A percentile compares a stretch with the other conserved stretches of the same genome.
phyloP scores from a whole-genome alignment of 2,113 vertebrate genomes.

The Zonotrichia leucophrys region DNA sequence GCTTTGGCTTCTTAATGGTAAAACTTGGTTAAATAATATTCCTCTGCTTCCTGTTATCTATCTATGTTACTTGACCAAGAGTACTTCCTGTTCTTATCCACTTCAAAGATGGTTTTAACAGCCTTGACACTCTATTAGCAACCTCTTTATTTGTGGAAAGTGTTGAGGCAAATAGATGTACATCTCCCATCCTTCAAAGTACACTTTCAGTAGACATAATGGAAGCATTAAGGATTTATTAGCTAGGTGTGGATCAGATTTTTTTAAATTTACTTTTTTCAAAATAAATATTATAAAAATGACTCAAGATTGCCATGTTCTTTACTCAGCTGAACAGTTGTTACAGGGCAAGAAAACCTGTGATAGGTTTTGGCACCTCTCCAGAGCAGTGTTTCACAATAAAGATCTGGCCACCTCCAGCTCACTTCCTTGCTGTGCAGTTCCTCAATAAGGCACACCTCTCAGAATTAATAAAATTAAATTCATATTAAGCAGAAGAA shows the following conservation, averaged over 20 bases:
- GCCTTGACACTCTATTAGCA: conserved; percentile 22
- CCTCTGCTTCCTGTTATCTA: not conserved
- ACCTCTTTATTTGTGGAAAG: not conserved
- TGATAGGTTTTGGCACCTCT: not conserved
- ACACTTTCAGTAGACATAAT: not conserved
- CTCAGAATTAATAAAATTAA: not conserved
- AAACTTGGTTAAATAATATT: not conserved
- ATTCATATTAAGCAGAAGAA: not conserved
- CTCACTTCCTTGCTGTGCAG: not conserved
- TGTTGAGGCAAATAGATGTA: not conserved
- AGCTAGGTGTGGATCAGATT: conserved; percentile 20
- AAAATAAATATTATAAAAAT: conserved; percentile 57
- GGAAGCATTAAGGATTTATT: conserved; percentile 24
- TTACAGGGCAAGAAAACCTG: not conserved
- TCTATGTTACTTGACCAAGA: not conserved
- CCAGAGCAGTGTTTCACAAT: not conserved
- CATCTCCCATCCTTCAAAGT: conserved; percentile 12
- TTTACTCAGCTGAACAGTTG: not conserved
- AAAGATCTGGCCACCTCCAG: not conserved
- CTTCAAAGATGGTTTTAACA: not conserved
- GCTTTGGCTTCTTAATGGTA: not conserved
- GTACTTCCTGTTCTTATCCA: conserved; percentile 1
- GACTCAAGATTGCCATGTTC: not conserved
- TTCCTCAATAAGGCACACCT: not conserved
- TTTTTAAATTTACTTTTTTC: not conserved